A percentile compares a stretch with the other conserved stretches of the same genome.
phyloP scores from a whole-genome alignment of 2,113 vertebrate genomes.

The crab-eating macaque (Macaca fascicularis) region T2T-MFA8v1.1 NC_088388.1:33637501-33638000 shows the following conservation, averaged over 20 bases:
- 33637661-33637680: rapidly evolving
- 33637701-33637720: conserved; percentile 27
- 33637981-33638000: not conserved
- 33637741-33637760: not conserved
- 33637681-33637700: not conserved
- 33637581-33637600: not conserved
- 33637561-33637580: not conserved
- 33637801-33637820: not conserved
- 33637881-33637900: not conserved
- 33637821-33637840: not conserved
- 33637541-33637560: not conserved
- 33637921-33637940: not conserved
- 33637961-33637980: not conserved
- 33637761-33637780: not conserved
- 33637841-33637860: not conserved
- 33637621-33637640: not conserved
- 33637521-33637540: not conserved
- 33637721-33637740: not conserved
- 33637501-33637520: not conserved
- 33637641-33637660: not conserved
- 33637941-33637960: not conserved
- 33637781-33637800: not conserved
- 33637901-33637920: not conserved
- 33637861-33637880: not conserved
- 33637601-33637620: not conserved